Base-by-base conservation (phyloP, 2,888 invertebrate species). In the Cephonodes hylas region DNA sequence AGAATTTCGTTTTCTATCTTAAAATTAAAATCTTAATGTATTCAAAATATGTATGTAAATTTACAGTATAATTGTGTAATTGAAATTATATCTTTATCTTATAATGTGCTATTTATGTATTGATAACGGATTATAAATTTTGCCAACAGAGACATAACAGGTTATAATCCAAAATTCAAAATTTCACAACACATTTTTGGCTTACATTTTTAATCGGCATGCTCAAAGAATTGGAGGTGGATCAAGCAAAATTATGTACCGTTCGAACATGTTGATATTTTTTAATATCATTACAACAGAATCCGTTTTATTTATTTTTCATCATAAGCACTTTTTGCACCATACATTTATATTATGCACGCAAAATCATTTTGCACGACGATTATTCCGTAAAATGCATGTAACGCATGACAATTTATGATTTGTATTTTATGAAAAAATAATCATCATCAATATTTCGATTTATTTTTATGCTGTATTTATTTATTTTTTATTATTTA, bases 171-270 rank as follows among this genome's bases (percentile, higher is more conserved):
- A 81, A 91, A 91, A 92, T 91, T 91, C 85, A 80, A 90, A 90
- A 88, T 88, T 86, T 73, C 72, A 72, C 72, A 69, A 69, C 73
- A 64, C 68, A 78, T 77, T 84, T 89, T 89, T 85, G 88, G 87
- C 81, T 81, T 80, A 66, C 68, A 70, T 67, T 75, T 82, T 79
- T 67, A 71, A 81, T 85, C 84, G 91, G 90, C 89, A 90, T 89
- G 90, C 86, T 85, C 83, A 84, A 86, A 85, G 80, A 85, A 84
- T 79, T 86, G 86, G 88, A 89, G 89, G 90, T 88, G 91, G 88
- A 78, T 84, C 80, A 72, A 63, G 61, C 60, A 63, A 57, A 44
- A 42, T n/a, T 48, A 42, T 42, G 22, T 23, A 57, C 27, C 6
- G 22, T 61, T 45, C 57, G 44, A 48, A 46, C 22, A 4, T 27